Evolutionary conservation across 1,140 invertebrate species (phyloP), one percentile per base, ranked within the genome.

Genomic region (Heliconius hermathena): DNA sequence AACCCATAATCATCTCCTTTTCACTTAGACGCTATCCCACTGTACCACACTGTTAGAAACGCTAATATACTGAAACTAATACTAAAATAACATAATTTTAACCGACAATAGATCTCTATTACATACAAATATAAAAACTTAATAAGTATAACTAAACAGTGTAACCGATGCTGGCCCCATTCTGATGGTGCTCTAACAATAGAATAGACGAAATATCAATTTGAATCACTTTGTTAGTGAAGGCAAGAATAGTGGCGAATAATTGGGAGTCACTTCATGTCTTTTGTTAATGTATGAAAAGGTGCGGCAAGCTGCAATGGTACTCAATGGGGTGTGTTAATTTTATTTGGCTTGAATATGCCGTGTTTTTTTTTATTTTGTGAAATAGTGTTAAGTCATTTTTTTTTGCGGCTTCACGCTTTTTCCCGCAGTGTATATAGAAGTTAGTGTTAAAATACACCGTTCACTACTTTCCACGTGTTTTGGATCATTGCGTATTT

Each of bases 161-260:
- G 52, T 20, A 66, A 66, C 60, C 60, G 60, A 66, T n/a, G 60
- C 54, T 60, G 60, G 22, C 60, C 60, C 60, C 9, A 11, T 66
- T 66, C 26, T 29, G 22, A 66, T 66, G 29, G 60, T 66, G 22
- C 26, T 66, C 26, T 16, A 66, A 66, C 60, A 66, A 66, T 66
- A 6, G 60, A 29, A 66, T 29, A 66, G 60, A 66, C 22, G 60
- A 66, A 66, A 66, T 66, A 66, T 66, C 60, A 66, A 66, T 66
- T 66, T 66, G 20, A 29, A 66, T 22, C 54, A 60, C 54, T 60
- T 60, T 60, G 54, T 60, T 22, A 26, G 54, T 22, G n/a, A 60
- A 52, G 54, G n/a, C 3, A 22, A 22, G 54, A 13, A 60, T 60
- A 22, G 57, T 22, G n/a, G 60, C 13, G 22, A 26, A 66, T 66